Evolutionary conservation across 1,140 invertebrate genomes (phyloP), one percentile per base, ranked within the genome.

Genomic region (Hestina assimilis): DNA sequence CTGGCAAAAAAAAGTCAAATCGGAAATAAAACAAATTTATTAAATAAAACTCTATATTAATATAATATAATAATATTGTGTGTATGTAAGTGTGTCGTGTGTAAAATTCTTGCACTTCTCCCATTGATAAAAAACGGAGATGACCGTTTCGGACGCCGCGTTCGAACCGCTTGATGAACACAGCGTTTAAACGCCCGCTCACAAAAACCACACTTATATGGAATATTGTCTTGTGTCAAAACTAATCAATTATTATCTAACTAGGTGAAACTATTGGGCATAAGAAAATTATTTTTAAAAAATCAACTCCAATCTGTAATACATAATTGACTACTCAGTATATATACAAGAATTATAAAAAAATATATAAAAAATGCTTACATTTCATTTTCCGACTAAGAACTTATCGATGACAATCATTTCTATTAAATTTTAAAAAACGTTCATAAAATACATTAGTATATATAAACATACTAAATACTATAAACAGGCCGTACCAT

Each of bases 41-140:
- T 79, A 77, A 79, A 79, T 79, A 77, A 77, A 77, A 80, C 67
- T 80, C 72, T 80, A 80, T 80, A 80, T 72, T 80, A 75, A 77
- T 77, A 77, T 73, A 74, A 79, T 77, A 77, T 74, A 75, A 74
- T 76, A 75, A 75, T 66, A 67, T 66, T 77, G 61, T 67, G 62
- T 73, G 55, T 67, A 58, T 72, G 42, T 63, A 38, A 54, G 56
- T 73, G 60, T 69, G 48, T 72, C 41, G 40, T 42, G 28, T 51
- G 31, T 68, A 60, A 53, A 62, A 54, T 61, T 45, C 54, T 76
- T 73, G 70, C 74, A 77, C 71, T 51, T 6, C 52, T 50, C 59
- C 69, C 73, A 42, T 53, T 57, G 15, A 47, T 45, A 50, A 46
- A n/a, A n/a, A n/a, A 29, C 51, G 41, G 35, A 40, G 35, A 40